Base-by-base conservation (phyloP, 1,140 invertebrate species). In the Ctenoplectra terminalis region DNA sequence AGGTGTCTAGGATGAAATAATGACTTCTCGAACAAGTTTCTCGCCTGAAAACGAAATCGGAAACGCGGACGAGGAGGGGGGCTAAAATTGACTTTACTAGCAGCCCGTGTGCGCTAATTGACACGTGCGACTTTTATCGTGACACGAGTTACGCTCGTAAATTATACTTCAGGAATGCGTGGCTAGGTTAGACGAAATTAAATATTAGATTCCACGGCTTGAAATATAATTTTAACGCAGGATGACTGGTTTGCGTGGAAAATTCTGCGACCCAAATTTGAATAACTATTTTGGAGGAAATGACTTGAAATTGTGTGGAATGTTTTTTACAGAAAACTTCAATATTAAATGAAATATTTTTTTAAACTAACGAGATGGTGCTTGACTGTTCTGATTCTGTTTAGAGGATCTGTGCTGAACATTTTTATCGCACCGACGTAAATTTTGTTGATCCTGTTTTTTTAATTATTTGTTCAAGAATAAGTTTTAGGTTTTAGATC, bases 61-160 rank as follows among this genome's bases (percentile, higher is more conserved):
- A 69, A 23, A 52, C 46, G 63, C 37, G 46, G 46, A 5, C 20
- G 4, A n/a, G n/a, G n/a, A n/a, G n/a, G n/a, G n/a, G n/a, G n/a
- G 46, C 46, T 52, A 69, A 69, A 69, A 69, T 69, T 69, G 46
- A 50, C 66, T 69, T 48, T 4, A 8, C 23, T 5, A 23, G 17
- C 46, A 13, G 15, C 31, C 15, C 13, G 31, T 20, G 9, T n/a
- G 29, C 31, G 46, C 29, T 69, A 69, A 69, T 69, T 69, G 46
- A 69, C 66, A 13, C 23, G 43, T 29, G 40, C 7, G 13, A 69
- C 66, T 69, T 31, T 69, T 69, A 50, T 50, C 46, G 46, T 34
- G 37, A 43, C 63, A 26, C 37, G 34, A 29, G 66, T 48, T 52
- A 50, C 46, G 20, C 66, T 69, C 66, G 66, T 69, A 50, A 50